phyloP scores from a whole-genome alignment of 2,113 vertebrate genomes.

The Calyptomena viridis region DNA sequence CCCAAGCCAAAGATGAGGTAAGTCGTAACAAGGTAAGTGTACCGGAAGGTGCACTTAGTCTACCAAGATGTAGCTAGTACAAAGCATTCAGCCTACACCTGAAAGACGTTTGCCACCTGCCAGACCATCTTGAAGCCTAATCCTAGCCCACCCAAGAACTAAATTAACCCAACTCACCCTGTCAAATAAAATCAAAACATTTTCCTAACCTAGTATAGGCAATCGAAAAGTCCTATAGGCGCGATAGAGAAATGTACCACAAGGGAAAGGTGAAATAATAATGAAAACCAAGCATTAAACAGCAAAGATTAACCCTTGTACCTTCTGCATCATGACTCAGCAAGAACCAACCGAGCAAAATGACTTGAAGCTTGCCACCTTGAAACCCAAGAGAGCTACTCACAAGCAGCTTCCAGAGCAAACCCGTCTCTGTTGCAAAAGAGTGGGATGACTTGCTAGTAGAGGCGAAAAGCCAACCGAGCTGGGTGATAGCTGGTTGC shows the following conservation, averaged over 20 bases:
- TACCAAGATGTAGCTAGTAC: accelerated
- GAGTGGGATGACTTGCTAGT: too few relatives aligned
- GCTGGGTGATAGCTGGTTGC: too few relatives aligned
- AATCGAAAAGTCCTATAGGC: neutral
- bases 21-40: conserved; percentile 1
- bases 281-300: neutral
- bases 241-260: neutral
- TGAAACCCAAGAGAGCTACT: too few relatives aligned
- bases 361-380: too few relatives aligned
- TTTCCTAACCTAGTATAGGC: neutral
- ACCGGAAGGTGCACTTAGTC: neutral
- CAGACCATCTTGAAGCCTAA: neutral
- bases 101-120: accelerated
- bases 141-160: too few relatives aligned
- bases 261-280: neutral
- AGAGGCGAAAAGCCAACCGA: too few relatives aligned
- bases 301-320: too few relatives aligned
- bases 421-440: too few relatives aligned
- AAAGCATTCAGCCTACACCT: neutral
- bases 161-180: too few relatives aligned
- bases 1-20: neutral
- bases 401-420: too few relatives aligned
- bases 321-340: too few relatives aligned
- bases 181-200: neutral
- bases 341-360: too few relatives aligned